A percentile compares a stretch with the other conserved stretches of the same genome.
Conservation (phyloP, 2,113 vertebrate species). For the Tetraodon nigroviridis region DNA sequence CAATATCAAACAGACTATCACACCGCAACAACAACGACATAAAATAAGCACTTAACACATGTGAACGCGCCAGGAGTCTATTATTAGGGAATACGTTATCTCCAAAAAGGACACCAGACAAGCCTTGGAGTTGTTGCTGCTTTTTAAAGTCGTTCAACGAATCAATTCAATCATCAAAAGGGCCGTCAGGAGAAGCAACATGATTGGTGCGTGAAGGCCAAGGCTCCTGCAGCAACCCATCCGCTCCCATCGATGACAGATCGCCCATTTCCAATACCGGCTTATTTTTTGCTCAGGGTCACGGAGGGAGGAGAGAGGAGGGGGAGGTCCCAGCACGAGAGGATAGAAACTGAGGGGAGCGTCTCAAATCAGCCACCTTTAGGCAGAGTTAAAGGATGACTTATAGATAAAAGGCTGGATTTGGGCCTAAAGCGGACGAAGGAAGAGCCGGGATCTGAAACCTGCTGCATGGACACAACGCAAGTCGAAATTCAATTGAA, state of each 20-base stretch:
- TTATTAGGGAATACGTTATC: background rate
- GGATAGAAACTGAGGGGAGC: constrained; percentile 7
- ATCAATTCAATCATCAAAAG: constrained; percentile 36
- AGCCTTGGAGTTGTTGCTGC: constrained; percentile 12
- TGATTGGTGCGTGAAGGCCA: constrained; percentile 42
- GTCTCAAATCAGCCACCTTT: background rate
- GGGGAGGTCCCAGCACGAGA: constrained; percentile 14
- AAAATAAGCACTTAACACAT: background rate
- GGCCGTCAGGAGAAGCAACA: constrained; percentile 29
- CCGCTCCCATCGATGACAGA: constrained; percentile 21
- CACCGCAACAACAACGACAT: background rate
- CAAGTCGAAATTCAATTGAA: constrained; percentile 20
- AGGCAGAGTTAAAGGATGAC: too few relatives aligned
- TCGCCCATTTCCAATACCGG: constrained; percentile 30
- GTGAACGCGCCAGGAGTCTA: background rate
- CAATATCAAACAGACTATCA: background rate
- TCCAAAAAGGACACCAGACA: constrained; percentile 11
- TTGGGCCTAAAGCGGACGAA: too few relatives aligned
- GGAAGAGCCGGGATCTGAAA: too few relatives aligned
- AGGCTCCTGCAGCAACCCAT: constrained; percentile 32
- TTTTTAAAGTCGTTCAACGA: constrained; percentile 18
- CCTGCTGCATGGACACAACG: background rate
- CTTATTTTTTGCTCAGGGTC: constrained; percentile 42
- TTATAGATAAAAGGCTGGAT: too few relatives aligned
- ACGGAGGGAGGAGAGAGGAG: background rate